Conservation (phyloP, 2,888 invertebrate genomes). For the Drosophila greeni region DNA sequence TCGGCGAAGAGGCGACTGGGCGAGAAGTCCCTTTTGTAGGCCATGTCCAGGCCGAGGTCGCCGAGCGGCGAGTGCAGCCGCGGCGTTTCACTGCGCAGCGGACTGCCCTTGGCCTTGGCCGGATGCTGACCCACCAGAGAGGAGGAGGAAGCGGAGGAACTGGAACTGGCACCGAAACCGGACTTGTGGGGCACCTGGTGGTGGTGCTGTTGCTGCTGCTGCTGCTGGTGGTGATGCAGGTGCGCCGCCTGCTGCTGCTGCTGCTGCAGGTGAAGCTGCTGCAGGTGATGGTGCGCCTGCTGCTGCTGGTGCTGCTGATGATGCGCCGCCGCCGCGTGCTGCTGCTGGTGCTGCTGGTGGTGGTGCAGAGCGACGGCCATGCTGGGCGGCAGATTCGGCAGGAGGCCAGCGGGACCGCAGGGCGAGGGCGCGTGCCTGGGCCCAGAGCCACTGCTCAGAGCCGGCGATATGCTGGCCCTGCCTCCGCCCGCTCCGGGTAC, state of each 20-base stretch:
- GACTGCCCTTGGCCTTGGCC: conserved; percentile 78
- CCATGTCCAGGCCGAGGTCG: conserved; percentile 82
- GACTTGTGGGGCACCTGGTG: conserved; percentile 61
- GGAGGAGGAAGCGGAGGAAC: conserved; percentile 48
- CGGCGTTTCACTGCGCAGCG: conserved; percentile 81
- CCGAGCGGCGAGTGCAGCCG: conserved; percentile 81
- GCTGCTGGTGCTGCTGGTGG: conserved; percentile 69
- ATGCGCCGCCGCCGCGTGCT: conserved; percentile 64
- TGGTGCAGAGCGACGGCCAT: conserved; percentile 76
- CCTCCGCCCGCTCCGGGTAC: conserved; percentile 62
- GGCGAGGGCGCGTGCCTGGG: conserved; percentile 74
- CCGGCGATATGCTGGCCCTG: conserved; percentile 78
- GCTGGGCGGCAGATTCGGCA: conserved; percentile 74
- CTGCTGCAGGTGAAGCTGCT: conserved; percentile 60
- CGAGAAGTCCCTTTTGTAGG: conserved; percentile 81
- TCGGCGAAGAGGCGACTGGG: conserved; percentile 84
- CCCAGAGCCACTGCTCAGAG: conserved; percentile 77
- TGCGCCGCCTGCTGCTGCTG: conserved; percentile 53
- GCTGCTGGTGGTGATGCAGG: conserved; percentile 51
- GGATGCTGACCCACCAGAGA: conserved; percentile 36
- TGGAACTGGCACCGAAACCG: conserved; percentile 71
- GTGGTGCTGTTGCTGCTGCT: conserved; percentile 49
- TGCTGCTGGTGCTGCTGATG: conserved; percentile 67
- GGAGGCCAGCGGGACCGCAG: conserved; percentile 71
- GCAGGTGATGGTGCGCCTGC: conserved; percentile 66